Evolutionary conservation across 2,797 vertebrate genomes (phyloP).

Genomic region (Choloepus didactylus): DNA sequence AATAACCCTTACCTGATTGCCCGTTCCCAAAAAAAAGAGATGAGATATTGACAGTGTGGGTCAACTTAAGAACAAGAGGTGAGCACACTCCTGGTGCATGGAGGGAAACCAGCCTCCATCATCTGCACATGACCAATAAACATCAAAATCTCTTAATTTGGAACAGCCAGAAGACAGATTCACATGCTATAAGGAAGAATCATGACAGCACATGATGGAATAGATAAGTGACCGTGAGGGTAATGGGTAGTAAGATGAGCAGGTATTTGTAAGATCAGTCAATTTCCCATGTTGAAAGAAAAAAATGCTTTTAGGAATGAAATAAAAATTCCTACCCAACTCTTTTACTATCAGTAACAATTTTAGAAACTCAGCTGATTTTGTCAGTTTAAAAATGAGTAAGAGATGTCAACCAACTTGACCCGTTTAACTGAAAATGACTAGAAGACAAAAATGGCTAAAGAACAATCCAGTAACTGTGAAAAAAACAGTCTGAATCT

Average conservation of each 20-base stretch:
- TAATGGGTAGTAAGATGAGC: neutral
- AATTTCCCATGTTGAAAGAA: neutral
- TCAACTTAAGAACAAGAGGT: neutral
- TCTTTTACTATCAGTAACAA: neutral
- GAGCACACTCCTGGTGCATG: neutral
- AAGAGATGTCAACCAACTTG: constrained; percentile 12
- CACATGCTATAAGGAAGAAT: neutral
- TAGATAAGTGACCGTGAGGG: neutral
- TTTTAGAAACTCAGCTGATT: neutral
- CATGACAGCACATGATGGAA: rapidly evolving
- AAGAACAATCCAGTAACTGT: neutral
- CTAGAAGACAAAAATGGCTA: neutral
- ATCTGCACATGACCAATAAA: rapidly evolving
- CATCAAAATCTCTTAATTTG: neutral
- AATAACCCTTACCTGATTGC: neutral
- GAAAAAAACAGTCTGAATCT: neutral
- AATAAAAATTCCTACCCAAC: neutral
- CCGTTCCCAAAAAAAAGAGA: neutral
- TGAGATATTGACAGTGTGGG: neutral
- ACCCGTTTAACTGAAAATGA: constrained; percentile 14
- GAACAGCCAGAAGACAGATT: neutral
- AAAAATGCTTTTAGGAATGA: constrained; percentile 25
- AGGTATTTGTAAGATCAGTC: neutral
- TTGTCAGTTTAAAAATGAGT: neutral
- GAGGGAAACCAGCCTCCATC: neutral